These are phyloP conservation scores for Mus spicilegus DNA, from an alignment of 2,113 vertebrate species.

Conservation along the genomic window DNA sequence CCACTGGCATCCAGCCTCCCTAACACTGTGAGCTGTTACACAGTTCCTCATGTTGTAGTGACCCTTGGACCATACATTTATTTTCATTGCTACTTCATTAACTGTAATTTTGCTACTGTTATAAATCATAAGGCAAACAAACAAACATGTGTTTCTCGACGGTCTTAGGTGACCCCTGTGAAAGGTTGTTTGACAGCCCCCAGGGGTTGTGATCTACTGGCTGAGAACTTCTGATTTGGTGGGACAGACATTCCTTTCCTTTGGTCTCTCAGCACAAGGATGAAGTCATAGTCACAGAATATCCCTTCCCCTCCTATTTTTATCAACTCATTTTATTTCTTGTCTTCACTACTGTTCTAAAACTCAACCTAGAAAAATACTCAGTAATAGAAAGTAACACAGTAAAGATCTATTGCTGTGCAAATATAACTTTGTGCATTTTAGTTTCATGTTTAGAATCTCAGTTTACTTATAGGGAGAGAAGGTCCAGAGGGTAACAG, in stretches of 20 bases:
- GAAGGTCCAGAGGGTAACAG: not conserved
- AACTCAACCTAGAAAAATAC: not conserved
- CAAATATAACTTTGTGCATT: not conserved
- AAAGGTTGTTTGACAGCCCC: not conserved
- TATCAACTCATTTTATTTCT: not conserved
- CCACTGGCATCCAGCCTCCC: not conserved
- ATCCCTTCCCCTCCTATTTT: not conserved
- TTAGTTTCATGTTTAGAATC: not conserved
- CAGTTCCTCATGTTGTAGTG: not conserved
- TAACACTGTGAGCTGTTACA: not conserved
- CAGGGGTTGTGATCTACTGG: not conserved
- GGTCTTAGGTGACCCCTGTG: not conserved
- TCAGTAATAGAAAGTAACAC: not conserved
- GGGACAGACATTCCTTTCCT: not conserved
- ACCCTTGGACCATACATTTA: not conserved
- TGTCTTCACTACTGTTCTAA: not conserved
- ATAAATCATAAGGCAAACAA: not conserved
- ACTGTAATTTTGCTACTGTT: not conserved
- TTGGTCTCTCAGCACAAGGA: not conserved
- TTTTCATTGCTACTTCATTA: not conserved
- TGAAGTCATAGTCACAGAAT: not conserved
- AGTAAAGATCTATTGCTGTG: not conserved
- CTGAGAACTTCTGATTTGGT: not conserved
- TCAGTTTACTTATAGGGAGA: not conserved
- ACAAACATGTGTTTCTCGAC: not conserved